Evolutionary conservation across 2,113 vertebrate genomes (phyloP).

Genomic region (Microcebus lehilahytsara): DNA sequence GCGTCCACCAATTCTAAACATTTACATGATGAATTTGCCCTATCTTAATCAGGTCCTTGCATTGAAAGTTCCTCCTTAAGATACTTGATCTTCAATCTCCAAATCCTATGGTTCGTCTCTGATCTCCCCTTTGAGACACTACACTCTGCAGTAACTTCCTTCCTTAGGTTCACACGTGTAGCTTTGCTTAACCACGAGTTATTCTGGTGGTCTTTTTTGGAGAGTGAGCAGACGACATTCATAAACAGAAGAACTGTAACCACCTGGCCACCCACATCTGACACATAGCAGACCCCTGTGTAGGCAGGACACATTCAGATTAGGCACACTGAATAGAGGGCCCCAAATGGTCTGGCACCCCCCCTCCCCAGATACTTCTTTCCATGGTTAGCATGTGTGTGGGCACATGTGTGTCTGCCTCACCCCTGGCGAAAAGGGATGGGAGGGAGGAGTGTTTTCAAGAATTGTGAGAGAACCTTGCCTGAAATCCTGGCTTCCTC

Average conservation of each 20-base stretch:
- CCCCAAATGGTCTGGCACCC: background rate
- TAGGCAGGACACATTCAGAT: background rate
- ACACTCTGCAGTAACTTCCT: background rate
- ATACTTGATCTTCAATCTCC: background rate
- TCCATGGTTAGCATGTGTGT: background rate
- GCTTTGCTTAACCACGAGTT: background rate
- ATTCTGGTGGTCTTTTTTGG: background rate
- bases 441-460: background rate
- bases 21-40: background rate
- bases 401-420: background rate
- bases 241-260: background rate
- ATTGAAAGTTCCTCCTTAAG: background rate
- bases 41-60: background rate
- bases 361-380: background rate
- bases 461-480: background rate
- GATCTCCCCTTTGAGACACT: background rate
- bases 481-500: background rate
- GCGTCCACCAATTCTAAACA: background rate
- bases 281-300: background rate
- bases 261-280: background rate
- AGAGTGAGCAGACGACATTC: background rate
- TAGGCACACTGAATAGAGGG: background rate
- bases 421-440: background rate
- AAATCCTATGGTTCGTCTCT: background rate
- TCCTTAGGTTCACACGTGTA: background rate